Base-by-base conservation (phyloP, 2,113 vertebrate genomes). In the Hemiprocne comata region DNA sequence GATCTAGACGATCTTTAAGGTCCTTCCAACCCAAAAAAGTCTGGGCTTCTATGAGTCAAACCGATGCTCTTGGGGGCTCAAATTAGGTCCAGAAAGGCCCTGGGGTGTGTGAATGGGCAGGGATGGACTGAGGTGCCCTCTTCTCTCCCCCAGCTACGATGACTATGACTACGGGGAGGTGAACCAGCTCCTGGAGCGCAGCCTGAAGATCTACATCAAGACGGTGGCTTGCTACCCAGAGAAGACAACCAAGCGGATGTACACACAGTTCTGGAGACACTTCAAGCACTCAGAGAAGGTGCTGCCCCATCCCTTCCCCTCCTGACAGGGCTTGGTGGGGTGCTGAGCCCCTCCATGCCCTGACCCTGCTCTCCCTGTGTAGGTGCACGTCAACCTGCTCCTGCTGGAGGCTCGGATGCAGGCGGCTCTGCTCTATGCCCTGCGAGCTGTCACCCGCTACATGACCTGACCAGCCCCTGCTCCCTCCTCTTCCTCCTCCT, bases 241-340 rank as follows among this genome's bases (percentile, higher is more conserved):
- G 97, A 99, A 99, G 97, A 99, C 99, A 1, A 99, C 98, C 5
- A 96, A 97, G 18, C 96, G 97, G 80, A 97, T 98, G 93, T 99
- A 99, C 95, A 96, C 97, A 2, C 94, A 97, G 78, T 99, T 99
- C 98, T 99, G 99, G 99, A 99, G 98, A 88, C 99, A 99, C 90
- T 99, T 99, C 97, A 98, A 98, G 54, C 99, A 99, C 97, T 99
- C 99, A 0, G 99, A 99, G 96, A 99, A 99, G 99, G 99, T 99
- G 84, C n/a, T 26, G 71, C 42, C 54, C 57, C 2, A 0, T 50
- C 53, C 42, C 23, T 60, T 26, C 17, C 65, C 25, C 18, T 54
- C 33, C 36, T 1, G 4, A 51, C 7, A 19, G 72, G 53, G 48
- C 6, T 1, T 14, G 10, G 11, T 36, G 42, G 33, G 58, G 14